Base-by-base conservation (phyloP, 1,140 invertebrate genomes). In the Hyles euphorbiae region DNA sequence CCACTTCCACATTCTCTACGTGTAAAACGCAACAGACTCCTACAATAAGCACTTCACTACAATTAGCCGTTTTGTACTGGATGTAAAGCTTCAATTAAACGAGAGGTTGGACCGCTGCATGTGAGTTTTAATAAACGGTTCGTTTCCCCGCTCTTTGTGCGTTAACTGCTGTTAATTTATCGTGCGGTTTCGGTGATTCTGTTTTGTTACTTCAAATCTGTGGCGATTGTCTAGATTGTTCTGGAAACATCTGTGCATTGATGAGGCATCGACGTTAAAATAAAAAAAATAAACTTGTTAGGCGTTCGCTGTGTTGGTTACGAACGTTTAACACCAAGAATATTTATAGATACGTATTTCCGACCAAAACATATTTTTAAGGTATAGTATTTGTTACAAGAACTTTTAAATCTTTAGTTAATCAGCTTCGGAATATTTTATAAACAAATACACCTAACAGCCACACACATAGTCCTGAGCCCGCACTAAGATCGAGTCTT, bases 31-130 rank as follows among this genome's bases (percentile, higher is more conserved):
- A 57, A 68, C 66, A 61, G 64, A 67, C 65, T 63, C 65, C 65
- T 65, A 76, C 74, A 84, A 84, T 80, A 76, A 70, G 70, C 76
- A 80, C 78, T 85, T 77, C 67, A 67, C 66, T 78, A 75, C 80
- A 83, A 86, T 83, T 83, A 83, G 74, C 76, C 71, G 78, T 83
- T 82, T 81, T 82, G 79, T 83, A 81, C 60, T 63, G 68, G 65
- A 80, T 74, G 77, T 69, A 80, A 83, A 69, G 74, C 81, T 68
- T 74, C 78, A 86, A 86, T 86, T 83, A 84, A 83, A 70, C 53
- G 53, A 72, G 70, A 76, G 71, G 68, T 68, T 60, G 63, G 53
- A 54, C 53, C 5, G 34, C 10, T 65, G 57, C 63, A 57, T 64
- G 45, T 70, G 63, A 60, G 64, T 76, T 72, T 77, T 78, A 78